Percentiles rank a stretch among this genome's conserved stretches.
These are phyloP conservation scores for Philonicus albiceps DNA, from an alignment of 2,888 invertebrate genomes.

Conservation along the genomic window DNA sequence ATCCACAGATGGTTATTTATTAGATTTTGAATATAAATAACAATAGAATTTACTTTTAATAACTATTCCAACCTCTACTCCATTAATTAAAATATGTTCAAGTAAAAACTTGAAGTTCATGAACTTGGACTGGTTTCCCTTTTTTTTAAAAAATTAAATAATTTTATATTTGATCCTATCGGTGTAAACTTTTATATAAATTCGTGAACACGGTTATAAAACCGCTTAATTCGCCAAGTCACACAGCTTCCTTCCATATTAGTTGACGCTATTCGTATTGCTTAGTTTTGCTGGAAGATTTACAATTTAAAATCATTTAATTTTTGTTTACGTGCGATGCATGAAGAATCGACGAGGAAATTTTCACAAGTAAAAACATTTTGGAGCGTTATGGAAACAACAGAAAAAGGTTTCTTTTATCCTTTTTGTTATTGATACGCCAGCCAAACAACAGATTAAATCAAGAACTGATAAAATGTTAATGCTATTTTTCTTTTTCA, in stretches of 20 bases:
- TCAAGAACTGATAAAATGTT: not conserved
- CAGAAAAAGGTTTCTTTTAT: conserved; percentile 17
- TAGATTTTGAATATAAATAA: no score
- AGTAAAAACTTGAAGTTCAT: no score
- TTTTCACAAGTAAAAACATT: conserved; percentile 31
- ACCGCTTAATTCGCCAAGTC: not conserved
- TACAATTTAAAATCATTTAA: conserved; percentile 1
- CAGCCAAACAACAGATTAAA: not conserved
- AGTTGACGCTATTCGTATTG: not conserved
- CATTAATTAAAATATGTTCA: no score
- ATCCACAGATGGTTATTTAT: no score
- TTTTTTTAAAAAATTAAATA: no score
- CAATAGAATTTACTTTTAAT: no score
- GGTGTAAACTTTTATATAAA: not conserved
- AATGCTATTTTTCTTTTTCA: not conserved
- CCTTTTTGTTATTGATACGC: not conserved
- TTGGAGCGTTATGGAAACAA: conserved; percentile 32
- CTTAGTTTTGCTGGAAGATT: not conserved
- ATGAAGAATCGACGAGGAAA: conserved; percentile 27
- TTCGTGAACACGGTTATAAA: not conserved
- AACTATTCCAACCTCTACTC: no score
- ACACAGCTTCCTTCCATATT: not conserved
- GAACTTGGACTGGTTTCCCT: no score
- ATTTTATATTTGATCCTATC: no score
- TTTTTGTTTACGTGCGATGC: conserved; percentile 1